Percentiles rank a stretch among this genome's conserved stretches.
Evolutionary conservation across 1,140 invertebrate species (phyloP).

Genomic region (Araneus ventricosus): DNA sequence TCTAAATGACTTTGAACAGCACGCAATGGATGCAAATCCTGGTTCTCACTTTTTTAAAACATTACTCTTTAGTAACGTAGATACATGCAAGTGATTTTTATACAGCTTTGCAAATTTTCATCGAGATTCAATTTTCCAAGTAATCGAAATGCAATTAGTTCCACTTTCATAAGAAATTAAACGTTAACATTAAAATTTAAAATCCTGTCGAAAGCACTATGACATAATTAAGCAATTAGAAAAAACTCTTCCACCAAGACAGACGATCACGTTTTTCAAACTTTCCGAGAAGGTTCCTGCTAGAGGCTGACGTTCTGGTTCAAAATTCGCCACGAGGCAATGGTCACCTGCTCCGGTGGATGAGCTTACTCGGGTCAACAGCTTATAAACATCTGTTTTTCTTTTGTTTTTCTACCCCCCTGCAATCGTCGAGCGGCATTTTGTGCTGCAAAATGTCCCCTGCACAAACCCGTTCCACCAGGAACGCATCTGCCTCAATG

Average conservation of each 20-base stretch:
- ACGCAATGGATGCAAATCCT: too few relatives aligned
- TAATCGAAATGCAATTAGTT: too few relatives aligned
- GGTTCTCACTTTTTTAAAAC: too few relatives aligned
- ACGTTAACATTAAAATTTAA: too few relatives aligned
- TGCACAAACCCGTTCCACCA: neutral
- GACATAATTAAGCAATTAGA: neutral
- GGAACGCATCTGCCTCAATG: neutral
- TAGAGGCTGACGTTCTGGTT: neutral
- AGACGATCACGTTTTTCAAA: neutral
- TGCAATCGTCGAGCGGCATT: neutral
- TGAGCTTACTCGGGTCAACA: neutral
- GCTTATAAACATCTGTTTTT: slow-evolving; percentile 23
- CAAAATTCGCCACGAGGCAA: neutral
- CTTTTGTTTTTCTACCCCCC: slow-evolving; percentile 13
- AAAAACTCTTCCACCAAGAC: neutral
- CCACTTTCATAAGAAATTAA: too few relatives aligned
- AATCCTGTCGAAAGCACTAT: neutral
- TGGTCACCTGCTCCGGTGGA: slow-evolving; percentile 5
- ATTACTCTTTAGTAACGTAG: too few relatives aligned
- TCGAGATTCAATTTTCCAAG: too few relatives aligned
- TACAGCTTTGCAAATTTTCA: too few relatives aligned
- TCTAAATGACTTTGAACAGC: too few relatives aligned
- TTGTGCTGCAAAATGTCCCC: neutral
- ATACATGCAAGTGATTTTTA: too few relatives aligned
- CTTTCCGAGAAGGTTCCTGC: neutral